These are phyloP conservation scores for Ancistrus triradiatus DNA, from an alignment of 2,113 vertebrate species.

Conservation along the genomic window DNA sequence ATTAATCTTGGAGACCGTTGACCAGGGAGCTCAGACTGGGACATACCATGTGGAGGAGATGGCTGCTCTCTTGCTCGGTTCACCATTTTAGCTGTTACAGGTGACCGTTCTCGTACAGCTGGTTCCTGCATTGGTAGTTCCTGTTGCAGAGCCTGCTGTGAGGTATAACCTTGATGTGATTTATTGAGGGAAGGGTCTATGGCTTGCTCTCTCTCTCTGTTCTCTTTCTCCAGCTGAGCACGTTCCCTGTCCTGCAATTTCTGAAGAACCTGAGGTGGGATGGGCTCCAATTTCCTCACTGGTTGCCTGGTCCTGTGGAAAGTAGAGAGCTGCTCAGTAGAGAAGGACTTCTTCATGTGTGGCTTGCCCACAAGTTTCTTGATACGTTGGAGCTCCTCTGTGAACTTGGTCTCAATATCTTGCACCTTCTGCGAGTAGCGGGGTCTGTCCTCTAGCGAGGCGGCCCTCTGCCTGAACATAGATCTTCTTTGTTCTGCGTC, in stretches of 20 bases:
- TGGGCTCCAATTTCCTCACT: slow-evolving; percentile 57
- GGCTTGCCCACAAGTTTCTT: slow-evolving; percentile 81
- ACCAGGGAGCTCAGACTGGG: slow-evolving; percentile 64
- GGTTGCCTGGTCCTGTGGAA: slow-evolving; percentile 60
- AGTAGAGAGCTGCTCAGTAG: slow-evolving; percentile 71
- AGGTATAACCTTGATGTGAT: slow-evolving; percentile 47
- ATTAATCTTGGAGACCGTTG: slow-evolving; percentile 59
- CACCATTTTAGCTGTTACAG: slow-evolving; percentile 33
- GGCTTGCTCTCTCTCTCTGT: slow-evolving; percentile 50
- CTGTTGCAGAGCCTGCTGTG: slow-evolving; percentile 36
- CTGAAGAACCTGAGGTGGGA: slow-evolving; percentile 72
- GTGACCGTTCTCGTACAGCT: slow-evolving; percentile 41
- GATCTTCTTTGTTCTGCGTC: slow-evolving; percentile 79
- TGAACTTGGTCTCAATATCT: slow-evolving; percentile 90
- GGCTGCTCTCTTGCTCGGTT: slow-evolving; percentile 46
- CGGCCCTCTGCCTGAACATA: slow-evolving; percentile 85
- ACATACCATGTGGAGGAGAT: slow-evolving; percentile 61
- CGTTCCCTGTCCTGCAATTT: slow-evolving; percentile 71
- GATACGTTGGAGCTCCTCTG: slow-evolving; percentile 88
- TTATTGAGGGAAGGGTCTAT: slow-evolving; percentile 37
- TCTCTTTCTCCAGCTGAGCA: slow-evolving; percentile 62
- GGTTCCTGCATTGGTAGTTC: slow-evolving; percentile 35
- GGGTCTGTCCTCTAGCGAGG: slow-evolving; percentile 88
- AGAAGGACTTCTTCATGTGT: slow-evolving; percentile 75
- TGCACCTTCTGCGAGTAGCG: slow-evolving; percentile 78